phyloP scores from a whole-genome alignment of 1,140 invertebrate species.

The Leptestheria dahalacensis region DNA sequence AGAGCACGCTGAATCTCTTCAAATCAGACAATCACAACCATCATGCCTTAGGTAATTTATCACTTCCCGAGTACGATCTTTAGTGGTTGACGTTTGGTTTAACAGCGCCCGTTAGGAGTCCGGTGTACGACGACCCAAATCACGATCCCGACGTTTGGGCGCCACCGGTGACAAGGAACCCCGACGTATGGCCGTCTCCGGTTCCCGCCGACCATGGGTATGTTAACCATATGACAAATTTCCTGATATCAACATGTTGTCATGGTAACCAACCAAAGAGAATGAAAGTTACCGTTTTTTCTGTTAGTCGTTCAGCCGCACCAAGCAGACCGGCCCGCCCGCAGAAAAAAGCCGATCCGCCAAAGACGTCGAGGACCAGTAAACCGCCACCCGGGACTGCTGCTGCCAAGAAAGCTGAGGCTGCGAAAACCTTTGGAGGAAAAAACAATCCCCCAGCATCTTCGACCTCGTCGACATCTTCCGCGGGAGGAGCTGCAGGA shows the following conservation, averaged over 20 bases:
- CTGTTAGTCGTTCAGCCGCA: slow-evolving; percentile 14
- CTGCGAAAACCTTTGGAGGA: not conserved
- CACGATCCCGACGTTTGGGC: slow-evolving; percentile 55
- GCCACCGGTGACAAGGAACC: slow-evolving; percentile 56
- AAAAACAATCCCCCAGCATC: not conserved
- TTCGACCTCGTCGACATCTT: too few relatives aligned
- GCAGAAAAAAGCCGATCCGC: slow-evolving; percentile 20
- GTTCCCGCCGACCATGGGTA: slow-evolving; percentile 61
- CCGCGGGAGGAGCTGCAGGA: not conserved
- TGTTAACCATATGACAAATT: too few relatives aligned
- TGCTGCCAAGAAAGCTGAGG: slow-evolving; percentile 3
- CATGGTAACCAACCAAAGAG: too few relatives aligned
- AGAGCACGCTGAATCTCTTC: slow-evolving; percentile 46
- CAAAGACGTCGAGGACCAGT: not conserved
- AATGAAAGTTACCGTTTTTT: slow-evolving; percentile 10
- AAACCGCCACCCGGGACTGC: slow-evolving; percentile 3
- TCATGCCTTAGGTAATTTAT: slow-evolving; percentile 21
- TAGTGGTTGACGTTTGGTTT: not conserved
- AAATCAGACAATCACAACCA: slow-evolving; percentile 40
- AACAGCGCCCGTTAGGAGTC: slow-evolving; percentile 12
- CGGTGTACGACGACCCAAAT: slow-evolving; percentile 14
- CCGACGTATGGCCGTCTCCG: slow-evolving; percentile 80
- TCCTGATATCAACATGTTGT: too few relatives aligned
- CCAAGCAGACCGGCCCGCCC: slow-evolving; percentile 17
- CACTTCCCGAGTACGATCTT: not conserved